Conservation (phyloP, 2,113 vertebrate species). For the Axis porcinus region DNA sequence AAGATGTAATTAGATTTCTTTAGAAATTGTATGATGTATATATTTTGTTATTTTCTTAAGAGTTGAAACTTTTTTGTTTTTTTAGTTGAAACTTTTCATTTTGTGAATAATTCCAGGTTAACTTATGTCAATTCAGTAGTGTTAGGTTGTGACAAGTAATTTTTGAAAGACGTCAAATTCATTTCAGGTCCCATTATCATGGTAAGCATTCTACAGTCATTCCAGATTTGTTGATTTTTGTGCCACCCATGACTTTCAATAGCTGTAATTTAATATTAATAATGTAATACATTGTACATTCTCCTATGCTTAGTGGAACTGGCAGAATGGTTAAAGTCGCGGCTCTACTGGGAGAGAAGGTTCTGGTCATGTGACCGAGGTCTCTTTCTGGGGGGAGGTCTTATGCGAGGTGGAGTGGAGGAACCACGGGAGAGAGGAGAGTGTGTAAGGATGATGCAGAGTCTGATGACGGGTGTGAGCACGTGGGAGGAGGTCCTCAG, state of each 20-base stretch:
- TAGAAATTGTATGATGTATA: not conserved
- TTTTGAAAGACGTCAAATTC: not conserved
- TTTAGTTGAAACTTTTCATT: not conserved
- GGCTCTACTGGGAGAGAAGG: not conserved
- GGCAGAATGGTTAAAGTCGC: not conserved
- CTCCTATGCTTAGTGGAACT: not conserved
- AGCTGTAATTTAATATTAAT: not conserved
- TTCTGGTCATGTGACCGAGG: not conserved
- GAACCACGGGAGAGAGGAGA: not conserved
- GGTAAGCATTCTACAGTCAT: not conserved
- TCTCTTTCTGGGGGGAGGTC: not conserved
- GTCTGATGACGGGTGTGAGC: not conserved
- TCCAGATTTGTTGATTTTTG: not conserved
- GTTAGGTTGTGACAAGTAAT: not conserved
- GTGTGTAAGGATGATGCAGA: not conserved
- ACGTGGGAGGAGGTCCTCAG: accelerated
- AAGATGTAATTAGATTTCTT: not conserved
- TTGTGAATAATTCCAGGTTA: not conserved
- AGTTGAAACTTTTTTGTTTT: not conserved
- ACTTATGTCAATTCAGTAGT: not conserved
- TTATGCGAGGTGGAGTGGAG: not conserved
- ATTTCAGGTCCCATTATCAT: not conserved
- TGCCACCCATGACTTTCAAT: not conserved
- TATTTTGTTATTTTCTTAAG: not conserved
- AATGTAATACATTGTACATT: not conserved